These are phyloP conservation scores for Pogonomyrmex californicus DNA, from an alignment of 1,140 invertebrate species.

Conservation along the genomic window DNA sequence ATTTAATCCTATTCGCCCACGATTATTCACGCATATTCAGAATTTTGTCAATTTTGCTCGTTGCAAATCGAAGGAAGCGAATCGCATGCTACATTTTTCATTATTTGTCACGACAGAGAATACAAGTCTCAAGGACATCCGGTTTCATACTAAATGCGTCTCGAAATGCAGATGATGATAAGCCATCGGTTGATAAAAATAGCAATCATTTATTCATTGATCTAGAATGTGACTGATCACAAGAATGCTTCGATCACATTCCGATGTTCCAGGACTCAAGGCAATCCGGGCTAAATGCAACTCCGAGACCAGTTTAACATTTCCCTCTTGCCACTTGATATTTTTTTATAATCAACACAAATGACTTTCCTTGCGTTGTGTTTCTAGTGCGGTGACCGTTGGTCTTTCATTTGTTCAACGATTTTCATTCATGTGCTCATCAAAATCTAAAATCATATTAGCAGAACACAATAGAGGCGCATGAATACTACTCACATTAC, in stretches of 20 bases:
- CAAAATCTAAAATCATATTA: slow-evolving; percentile 20
- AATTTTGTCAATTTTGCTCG: background rate
- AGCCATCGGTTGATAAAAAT: slow-evolving; percentile 23
- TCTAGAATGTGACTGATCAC: slow-evolving; percentile 23
- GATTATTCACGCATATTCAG: background rate
- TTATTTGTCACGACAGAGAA: background rate
- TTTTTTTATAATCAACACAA: background rate
- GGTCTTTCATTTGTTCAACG: background rate
- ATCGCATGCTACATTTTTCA: background rate
- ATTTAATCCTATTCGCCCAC: background rate
- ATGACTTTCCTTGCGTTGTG: background rate
- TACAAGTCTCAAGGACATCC: slow-evolving; percentile 41
- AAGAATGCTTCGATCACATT: slow-evolving; percentile 7
- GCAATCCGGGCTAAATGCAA: slow-evolving; percentile 29
- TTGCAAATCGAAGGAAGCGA: background rate
- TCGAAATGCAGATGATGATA: background rate
- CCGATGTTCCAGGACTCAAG: slow-evolving; percentile 33
- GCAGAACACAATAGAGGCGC: slow-evolving; percentile 17
- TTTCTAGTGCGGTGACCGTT: background rate
- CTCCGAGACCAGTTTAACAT: slow-evolving; percentile 14
- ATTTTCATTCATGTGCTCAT: background rate
- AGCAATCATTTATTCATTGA: background rate
- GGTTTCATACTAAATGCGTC: slow-evolving; percentile 13
- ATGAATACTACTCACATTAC: background rate
- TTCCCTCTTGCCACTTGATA: background rate